phyloP scores from a whole-genome alignment of 2,888 invertebrate species.

The Metallyticus violacea region DNA sequence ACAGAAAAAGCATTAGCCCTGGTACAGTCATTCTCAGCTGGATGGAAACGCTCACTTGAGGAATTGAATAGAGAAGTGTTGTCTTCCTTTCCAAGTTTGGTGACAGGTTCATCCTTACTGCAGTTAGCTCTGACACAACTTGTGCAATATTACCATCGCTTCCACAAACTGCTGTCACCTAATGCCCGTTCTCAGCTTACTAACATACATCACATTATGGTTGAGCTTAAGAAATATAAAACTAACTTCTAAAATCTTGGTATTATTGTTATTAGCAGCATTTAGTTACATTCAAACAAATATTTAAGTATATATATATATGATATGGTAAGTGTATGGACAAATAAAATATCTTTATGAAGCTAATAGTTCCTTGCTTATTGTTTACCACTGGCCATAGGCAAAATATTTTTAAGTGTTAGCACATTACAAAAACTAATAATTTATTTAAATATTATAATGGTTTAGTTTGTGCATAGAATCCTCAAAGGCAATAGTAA shows the following conservation, averaged over 20 bases:
- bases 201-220: conserved; percentile 98
- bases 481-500: no score
- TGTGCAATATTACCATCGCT: conserved; percentile 96
- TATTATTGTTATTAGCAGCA: no score
- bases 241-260: conserved; percentile 42
- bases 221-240: conserved; percentile 99
- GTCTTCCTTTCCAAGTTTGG: conserved; percentile 91
- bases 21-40: conserved; percentile 84
- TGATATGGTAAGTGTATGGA: no score
- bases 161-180: conserved; percentile 89
- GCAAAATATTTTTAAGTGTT: no score
- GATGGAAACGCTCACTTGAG: conserved; percentile 95
- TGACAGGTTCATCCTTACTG: conserved; percentile 90
- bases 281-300: no score
- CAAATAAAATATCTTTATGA: no score
- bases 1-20: conserved; percentile 74
- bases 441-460: no score
- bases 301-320: no score
- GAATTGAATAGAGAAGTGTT: conserved; percentile 92
- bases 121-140: conserved; percentile 93
- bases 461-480: no score
- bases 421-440: no score
- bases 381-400: no score
- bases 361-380: no score
- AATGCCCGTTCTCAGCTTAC: conserved; percentile 84